Conservation (phyloP, 2,797 vertebrate species). For the Acomys russatus region DNA sequence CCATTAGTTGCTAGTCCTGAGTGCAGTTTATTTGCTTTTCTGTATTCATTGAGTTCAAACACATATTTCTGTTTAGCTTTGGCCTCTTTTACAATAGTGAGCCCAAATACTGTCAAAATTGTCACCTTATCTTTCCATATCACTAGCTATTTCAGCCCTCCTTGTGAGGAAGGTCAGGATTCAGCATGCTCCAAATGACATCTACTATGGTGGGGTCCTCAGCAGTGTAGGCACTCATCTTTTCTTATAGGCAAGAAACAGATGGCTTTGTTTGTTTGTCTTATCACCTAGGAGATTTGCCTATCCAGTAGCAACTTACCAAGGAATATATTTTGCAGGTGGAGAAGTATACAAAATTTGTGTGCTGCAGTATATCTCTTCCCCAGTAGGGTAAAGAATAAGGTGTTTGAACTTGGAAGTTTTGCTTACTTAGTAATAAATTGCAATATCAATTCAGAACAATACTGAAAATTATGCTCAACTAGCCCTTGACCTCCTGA, state of each 20-base stretch:
- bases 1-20: not conserved
- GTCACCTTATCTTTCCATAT: not conserved
- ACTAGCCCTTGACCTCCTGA: not conserved
- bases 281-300: not conserved
- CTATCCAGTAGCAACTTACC: not conserved
- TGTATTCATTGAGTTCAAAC: not conserved
- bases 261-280: too few species aligned
- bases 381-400: too few species aligned
- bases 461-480: not conserved
- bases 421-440: not conserved
- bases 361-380: not conserved
- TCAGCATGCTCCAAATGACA: not conserved
- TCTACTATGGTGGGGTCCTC: not conserved
- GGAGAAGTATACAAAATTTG: not conserved
- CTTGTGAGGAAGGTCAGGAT: not conserved
- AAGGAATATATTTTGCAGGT: not conserved
- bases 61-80: not conserved
- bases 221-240: not conserved
- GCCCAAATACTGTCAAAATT: not conserved
- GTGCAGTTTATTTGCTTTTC: not conserved
- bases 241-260: not conserved
- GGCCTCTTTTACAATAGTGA: not conserved
- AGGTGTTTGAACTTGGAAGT: not conserved
- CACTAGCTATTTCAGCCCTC: not conserved
- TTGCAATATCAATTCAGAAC: not conserved